A percentile compares a stretch with the other conserved stretches of the same genome.
Evolutionary conservation across 2,797 vertebrate genomes (phyloP).

Genomic region (Tenualosa thibaudeaui): DNA sequence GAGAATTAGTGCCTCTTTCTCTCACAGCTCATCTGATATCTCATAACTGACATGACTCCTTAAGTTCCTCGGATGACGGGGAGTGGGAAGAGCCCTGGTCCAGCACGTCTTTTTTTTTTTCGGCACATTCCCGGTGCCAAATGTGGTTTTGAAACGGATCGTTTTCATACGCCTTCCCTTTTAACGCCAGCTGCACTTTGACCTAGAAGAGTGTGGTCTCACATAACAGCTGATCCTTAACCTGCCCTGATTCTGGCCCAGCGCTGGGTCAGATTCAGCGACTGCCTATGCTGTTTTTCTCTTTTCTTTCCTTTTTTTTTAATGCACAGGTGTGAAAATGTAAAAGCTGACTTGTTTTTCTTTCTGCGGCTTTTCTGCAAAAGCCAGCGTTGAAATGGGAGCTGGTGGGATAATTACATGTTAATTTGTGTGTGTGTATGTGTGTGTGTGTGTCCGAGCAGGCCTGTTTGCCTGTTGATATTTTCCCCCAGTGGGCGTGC

Average conservation of each 20-base stretch:
- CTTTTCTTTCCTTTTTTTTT: neutral
- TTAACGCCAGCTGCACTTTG: slow-evolving; percentile 6
- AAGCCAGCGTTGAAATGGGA: neutral
- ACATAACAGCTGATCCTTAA: neutral
- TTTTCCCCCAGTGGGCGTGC: neutral
- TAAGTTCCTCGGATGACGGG: neutral
- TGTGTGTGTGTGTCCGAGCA: neutral
- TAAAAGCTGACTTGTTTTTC: slow-evolving; percentile 19
- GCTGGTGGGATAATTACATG: neutral
- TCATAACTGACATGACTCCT: slow-evolving; percentile 1
- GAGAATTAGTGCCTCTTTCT: slow-evolving; percentile 18
- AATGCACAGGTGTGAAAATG: slow-evolving; percentile 11
- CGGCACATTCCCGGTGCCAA: neutral
- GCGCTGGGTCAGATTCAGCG: neutral
- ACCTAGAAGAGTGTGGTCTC: neutral
- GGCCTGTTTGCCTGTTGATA: slow-evolving; percentile 3
- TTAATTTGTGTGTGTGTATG: neutral
- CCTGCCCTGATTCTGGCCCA: neutral
- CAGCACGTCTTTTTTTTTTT: neutral
- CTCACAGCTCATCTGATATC: slow-evolving; percentile 22
- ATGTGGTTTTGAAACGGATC: slow-evolving; percentile 10
- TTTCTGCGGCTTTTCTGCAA: neutral
- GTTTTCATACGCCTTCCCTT: neutral
- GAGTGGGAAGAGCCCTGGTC: neutral
- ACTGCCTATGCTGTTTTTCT: neutral